A percentile compares a stretch with the other conserved stretches of the same genome.
Conservation (phyloP, 2,113 vertebrate species). For the Pycnonotus jocosus region DNA sequence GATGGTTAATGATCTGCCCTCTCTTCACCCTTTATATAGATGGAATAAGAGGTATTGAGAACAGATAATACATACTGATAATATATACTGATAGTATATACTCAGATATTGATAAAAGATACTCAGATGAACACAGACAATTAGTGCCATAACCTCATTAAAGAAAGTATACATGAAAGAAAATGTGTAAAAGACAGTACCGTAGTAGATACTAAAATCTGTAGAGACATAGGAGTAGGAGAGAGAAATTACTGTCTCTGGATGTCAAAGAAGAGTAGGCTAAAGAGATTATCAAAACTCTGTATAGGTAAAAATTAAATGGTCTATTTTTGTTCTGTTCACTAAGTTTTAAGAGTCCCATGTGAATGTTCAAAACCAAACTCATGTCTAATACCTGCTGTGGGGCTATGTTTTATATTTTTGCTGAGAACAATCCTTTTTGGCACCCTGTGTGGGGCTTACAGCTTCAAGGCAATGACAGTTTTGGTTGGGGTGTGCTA, state of each 20-base stretch:
- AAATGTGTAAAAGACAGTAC: not conserved
- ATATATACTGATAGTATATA: not conserved
- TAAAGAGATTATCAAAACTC: not conserved
- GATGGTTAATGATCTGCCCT: not conserved
- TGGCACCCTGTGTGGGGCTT: rapidly evolving
- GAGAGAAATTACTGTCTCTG: not conserved
- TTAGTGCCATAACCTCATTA: not conserved
- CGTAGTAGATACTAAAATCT: not conserved
- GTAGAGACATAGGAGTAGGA: not conserved
- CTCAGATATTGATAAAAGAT: not conserved
- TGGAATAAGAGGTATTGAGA: not conserved
- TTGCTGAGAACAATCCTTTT: not conserved
- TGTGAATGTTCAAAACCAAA: not conserved
- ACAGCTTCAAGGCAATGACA: not conserved
- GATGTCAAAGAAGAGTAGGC: not conserved
- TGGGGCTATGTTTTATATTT: not conserved
- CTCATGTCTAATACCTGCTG: not conserved
- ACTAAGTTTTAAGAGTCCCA: not conserved
- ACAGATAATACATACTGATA: too few species aligned
- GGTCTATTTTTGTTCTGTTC: not conserved
- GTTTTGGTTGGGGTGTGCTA: not conserved
- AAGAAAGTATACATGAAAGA: not conserved
- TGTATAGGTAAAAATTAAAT: not conserved
- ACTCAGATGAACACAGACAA: not conserved
- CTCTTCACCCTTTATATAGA: not conserved